Evolutionary conservation across 2,113 vertebrate species (phyloP).

Genomic region (Lamprotornis superbus): DNA sequence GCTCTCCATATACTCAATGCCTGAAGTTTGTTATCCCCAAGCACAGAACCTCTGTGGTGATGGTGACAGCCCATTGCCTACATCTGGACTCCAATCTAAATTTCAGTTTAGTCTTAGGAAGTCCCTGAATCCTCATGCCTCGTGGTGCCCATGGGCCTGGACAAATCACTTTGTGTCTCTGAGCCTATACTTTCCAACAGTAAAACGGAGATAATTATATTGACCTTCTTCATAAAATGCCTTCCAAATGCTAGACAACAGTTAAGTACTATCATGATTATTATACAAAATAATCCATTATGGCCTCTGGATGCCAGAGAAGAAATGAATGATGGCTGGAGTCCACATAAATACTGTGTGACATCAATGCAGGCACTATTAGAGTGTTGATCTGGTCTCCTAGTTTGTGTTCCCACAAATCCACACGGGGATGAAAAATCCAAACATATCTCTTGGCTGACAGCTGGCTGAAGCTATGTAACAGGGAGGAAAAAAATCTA

Average conservation of each 20-base stretch:
- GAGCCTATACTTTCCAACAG: background rate
- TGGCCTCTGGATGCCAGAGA: constrained; percentile 1
- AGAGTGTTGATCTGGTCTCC: constrained; percentile 37
- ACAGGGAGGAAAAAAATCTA: background rate
- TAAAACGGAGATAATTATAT: background rate
- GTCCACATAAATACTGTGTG: background rate
- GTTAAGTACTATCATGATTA: background rate
- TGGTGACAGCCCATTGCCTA: background rate
- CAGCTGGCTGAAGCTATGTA: background rate
- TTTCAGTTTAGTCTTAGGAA: background rate
- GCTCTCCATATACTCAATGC: background rate
- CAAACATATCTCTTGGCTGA: constrained; percentile 58
- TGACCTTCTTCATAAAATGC: constrained; percentile 1
- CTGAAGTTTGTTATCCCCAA: background rate
- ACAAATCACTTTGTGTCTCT: background rate
- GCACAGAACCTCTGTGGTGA: background rate
- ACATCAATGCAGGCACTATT: constrained; percentile 30
- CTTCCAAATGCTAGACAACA: constrained; percentile 10
- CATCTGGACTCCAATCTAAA: background rate
- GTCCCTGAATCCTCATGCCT: fast-evolving
- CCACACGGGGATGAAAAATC: constrained; percentile 27
- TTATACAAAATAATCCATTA: constrained; percentile 28
- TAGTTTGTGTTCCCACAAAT: constrained; percentile 19
- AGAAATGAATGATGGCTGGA: constrained; percentile 35
- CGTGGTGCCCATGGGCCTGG: background rate